These are phyloP conservation scores for Bradysia coprophila DNA, from an alignment of 1,140 invertebrate genomes.

Conservation along the genomic window DNA sequence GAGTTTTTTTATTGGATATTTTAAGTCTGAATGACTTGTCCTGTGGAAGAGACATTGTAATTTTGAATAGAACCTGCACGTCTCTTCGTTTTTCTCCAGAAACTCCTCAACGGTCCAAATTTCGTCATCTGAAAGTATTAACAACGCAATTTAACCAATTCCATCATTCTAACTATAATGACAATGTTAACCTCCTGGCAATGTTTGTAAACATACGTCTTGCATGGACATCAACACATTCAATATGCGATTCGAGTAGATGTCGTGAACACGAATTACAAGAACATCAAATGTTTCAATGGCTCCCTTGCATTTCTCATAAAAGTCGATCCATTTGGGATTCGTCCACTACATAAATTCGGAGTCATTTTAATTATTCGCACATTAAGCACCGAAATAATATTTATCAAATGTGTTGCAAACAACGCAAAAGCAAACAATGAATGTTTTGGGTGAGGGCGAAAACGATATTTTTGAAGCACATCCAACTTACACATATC, in stretches of 20 bases:
- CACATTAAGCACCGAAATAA: too few species aligned
- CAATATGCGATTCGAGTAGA: slow-evolving; percentile 82
- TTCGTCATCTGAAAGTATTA: slow-evolving; percentile 36
- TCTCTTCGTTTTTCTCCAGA: slow-evolving; percentile 58
- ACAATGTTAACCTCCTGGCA: slow-evolving; percentile 36
- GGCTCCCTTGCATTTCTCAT: slow-evolving; percentile 42
- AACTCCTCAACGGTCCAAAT: slow-evolving; percentile 79
- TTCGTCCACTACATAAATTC: slow-evolving; percentile 16
- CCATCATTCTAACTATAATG: slow-evolving; percentile 8
- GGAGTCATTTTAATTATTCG: not conserved
- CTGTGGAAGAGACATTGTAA: too few species aligned
- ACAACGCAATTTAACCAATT: slow-evolving; percentile 14
- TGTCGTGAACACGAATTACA: slow-evolving; percentile 69
- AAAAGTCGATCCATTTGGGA: slow-evolving; percentile 47
- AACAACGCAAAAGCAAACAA: too few species aligned
- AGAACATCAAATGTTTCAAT: slow-evolving; percentile 70
- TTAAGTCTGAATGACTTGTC: too few species aligned
- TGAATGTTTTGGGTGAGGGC: too few species aligned
- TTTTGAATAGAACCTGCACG: slow-evolving; percentile 58
- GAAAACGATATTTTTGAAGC: too few species aligned
- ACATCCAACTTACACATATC: slow-evolving; percentile 29
- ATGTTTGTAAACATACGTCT: slow-evolving; percentile 53
- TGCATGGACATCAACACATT: slow-evolving; percentile 75
- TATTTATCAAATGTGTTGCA: too few species aligned
- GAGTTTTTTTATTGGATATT: too few species aligned